Evolutionary conservation across 2,888 invertebrate species (phyloP).

Genomic region (Trachelus iudaicus): DNA sequence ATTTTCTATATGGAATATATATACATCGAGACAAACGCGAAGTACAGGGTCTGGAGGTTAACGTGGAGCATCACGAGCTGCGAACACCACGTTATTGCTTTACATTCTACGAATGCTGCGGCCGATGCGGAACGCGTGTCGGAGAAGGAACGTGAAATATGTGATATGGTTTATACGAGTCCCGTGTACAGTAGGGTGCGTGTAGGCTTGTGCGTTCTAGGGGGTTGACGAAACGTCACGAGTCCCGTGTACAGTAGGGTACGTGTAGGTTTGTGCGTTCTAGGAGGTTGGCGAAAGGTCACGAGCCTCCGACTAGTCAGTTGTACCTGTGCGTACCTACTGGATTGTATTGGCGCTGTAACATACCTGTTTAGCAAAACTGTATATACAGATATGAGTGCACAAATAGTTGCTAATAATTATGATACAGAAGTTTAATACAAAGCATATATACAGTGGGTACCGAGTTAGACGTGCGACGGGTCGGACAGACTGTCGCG

Average conservation of each 20-base stretch:
- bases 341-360: too few species aligned
- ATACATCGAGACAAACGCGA: background rate
- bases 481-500: background rate
- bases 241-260: background rate
- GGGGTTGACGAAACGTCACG: background rate
- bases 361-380: too few species aligned
- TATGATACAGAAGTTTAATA: background rate
- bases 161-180: background rate
- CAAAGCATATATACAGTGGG: background rate
- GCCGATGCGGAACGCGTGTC: background rate
- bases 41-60: background rate
- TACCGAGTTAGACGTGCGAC: background rate
- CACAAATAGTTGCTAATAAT: background rate
- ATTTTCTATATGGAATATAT: background rate
- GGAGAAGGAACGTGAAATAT: constrained; percentile 1
- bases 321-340: background rate
- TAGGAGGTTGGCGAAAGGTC: too few species aligned
- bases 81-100: background rate
- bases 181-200: background rate
- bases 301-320: background rate
- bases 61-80: background rate
- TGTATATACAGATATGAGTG: too few species aligned
- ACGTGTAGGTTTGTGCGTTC: too few species aligned
- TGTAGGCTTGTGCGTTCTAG: background rate
- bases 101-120: background rate